Conservation (phyloP, 2,797 vertebrate species). For the Ceryle rudis region DNA sequence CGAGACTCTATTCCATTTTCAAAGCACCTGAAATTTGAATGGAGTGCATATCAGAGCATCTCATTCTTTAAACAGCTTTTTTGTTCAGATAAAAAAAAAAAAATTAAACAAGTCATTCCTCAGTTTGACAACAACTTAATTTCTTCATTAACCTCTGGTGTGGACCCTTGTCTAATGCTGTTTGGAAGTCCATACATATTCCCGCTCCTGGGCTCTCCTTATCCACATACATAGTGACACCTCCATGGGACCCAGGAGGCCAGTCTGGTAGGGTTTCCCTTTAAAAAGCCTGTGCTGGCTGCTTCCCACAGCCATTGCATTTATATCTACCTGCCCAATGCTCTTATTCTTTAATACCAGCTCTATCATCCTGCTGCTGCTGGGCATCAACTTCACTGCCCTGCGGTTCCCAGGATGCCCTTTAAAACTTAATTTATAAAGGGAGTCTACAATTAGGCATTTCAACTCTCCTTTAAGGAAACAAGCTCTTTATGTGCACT, state of each 20-base stretch:
- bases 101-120: not conserved
- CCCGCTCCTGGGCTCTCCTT: not conserved
- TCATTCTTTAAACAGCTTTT: not conserved
- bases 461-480: not conserved
- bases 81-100: not conserved
- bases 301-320: not conserved
- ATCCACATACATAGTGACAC: fast-evolving
- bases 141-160: not conserved
- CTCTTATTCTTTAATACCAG: not conserved
- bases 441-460: not conserved
- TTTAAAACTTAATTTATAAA: not conserved
- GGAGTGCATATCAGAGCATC: not conserved
- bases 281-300: not conserved
- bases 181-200: fast-evolving
- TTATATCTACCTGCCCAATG: not conserved
- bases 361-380: not conserved
- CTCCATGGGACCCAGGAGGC: not conserved
- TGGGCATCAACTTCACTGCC: not conserved
- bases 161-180: not conserved
- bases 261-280: not conserved
- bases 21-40: not conserved
- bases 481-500: not conserved
- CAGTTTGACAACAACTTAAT: not conserved
- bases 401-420: not conserved
- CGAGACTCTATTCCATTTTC: not conserved